A percentile compares a stretch with the other conserved stretches of the same genome.
Evolutionary conservation across 2,113 vertebrate species (phyloP).

Genomic region (Elephantulus edwardii): DNA sequence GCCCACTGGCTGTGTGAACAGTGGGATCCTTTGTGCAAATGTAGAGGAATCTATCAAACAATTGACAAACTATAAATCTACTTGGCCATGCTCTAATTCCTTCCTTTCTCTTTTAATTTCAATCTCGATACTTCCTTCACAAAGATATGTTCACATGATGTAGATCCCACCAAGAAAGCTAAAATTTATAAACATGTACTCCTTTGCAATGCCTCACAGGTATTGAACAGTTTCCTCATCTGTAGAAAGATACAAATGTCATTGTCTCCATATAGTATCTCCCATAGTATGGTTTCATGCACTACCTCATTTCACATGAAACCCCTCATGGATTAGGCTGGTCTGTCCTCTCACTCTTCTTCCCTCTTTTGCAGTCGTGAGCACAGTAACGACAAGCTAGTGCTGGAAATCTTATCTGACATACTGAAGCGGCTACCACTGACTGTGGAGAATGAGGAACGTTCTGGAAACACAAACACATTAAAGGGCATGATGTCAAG

Average conservation of each 20-base stretch:
- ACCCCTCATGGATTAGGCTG: accelerated
- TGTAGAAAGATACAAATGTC: too few species aligned
- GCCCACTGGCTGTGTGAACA: background rate
- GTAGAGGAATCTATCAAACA: background rate
- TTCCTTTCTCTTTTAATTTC: background rate
- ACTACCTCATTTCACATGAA: background rate
- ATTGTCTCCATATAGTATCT: background rate
- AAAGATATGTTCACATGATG: background rate
- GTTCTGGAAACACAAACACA: background rate
- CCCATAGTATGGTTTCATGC: accelerated
- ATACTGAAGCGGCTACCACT: slow-evolving; percentile 65
- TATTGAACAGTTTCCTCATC: background rate
- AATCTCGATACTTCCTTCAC: background rate
- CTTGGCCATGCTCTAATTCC: too few species aligned
- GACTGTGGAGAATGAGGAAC: slow-evolving; percentile 69
- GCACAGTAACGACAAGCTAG: slow-evolving; percentile 65
- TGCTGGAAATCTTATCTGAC: slow-evolving; percentile 67
- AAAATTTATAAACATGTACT: background rate
- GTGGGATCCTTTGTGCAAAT: background rate
- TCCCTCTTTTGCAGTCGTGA: slow-evolving; percentile 43
- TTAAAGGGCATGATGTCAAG: slow-evolving; percentile 61
- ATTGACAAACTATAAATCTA: background rate
- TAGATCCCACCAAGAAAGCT: background rate
- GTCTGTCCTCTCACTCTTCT: background rate
- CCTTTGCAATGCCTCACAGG: background rate